Evolutionary conservation across 1,140 invertebrate species (phyloP), one percentile per base, ranked within the genome.

Genomic region (Marisa cornuarietis): DNA sequence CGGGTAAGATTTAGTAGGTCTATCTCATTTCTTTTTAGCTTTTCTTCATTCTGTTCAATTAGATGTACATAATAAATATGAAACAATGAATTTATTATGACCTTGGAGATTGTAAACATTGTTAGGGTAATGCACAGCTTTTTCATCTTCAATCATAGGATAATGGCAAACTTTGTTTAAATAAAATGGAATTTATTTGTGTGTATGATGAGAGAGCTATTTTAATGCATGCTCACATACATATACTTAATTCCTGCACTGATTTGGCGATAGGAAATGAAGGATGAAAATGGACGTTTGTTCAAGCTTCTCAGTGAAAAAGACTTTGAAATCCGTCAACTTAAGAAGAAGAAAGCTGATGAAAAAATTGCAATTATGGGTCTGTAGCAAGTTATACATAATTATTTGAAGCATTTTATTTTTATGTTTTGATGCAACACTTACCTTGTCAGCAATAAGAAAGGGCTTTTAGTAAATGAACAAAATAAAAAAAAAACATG

Each of bases 271-370:
- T 79, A 91, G 90, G 88, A 91, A 83, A 79, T 91, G 22, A 90
- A 90, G 83, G 91, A 91, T 88, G 91, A 91, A 82, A 91, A 90
- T 87, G 89, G 90, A 14, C 80, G 91, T 63, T 81, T 91, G 18
- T 90, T 88, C 82, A 90, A 90, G 76, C 80, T 91, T 52, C 82
- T 91, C 11, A 89, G 87, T 85, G 90, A 91, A 82, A 88, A 87
- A 83, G 90, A 91, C 78, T 91, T 90, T 86, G 91, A 91, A 85
- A 86, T 91, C 22, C 83, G 87, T 69, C 84, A 89, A 52, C 76
- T 91, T 16, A 88, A 89, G 71, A 90, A 91, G 79, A 91, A 90
- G 81, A 79, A 77, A 77, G 87, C 89, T 26, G 88, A 88, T 78
- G 87, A 90, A 26, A 87, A 86, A 68, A 75, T 65, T 49, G 83